phyloP scores from a whole-genome alignment of 2,888 invertebrate species.

The Prosopocoilus inquinatus region DNA sequence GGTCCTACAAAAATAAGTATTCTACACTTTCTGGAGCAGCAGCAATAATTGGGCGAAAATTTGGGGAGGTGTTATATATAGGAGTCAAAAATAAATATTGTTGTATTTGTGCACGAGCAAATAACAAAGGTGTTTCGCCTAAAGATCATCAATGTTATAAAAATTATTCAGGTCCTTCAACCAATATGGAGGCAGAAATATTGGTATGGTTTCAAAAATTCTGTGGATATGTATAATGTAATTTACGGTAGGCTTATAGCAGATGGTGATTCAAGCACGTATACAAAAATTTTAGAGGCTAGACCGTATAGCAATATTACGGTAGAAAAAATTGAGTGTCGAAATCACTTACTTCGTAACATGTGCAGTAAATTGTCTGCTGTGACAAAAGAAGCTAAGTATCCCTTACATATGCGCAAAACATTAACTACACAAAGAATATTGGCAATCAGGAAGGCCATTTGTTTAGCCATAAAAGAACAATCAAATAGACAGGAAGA shows the following conservation, averaged over 20 bases:
- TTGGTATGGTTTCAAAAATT: slow-evolving; percentile 21
- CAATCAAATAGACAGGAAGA: too few species aligned
- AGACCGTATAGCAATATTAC: slow-evolving; percentile 11
- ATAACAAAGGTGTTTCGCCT: slow-evolving; percentile 10
- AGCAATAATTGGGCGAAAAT: slow-evolving; percentile 11
- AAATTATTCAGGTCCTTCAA: slow-evolving; percentile 31
- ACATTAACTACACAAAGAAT: too few species aligned
- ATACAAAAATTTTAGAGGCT: slow-evolving; percentile 17
- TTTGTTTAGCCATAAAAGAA: too few species aligned
- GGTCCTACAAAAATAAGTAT: slow-evolving; percentile 1
- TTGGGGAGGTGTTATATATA: slow-evolving; percentile 31
- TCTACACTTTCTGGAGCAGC: slow-evolving; percentile 16
- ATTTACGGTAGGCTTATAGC: slow-evolving; percentile 22
- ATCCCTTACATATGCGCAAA: too few species aligned
- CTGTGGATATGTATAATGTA: slow-evolving; percentile 20
- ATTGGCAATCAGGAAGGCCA: too few species aligned
- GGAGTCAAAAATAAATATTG: too few species aligned
- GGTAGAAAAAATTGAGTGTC: slow-evolving; percentile 25
- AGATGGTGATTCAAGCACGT: slow-evolving; percentile 25
- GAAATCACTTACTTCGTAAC: slow-evolving; percentile 25
- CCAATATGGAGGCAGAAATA: slow-evolving; percentile 22
- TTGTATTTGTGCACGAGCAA: slow-evolving; percentile 25
- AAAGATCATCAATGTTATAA: slow-evolving; percentile 31
- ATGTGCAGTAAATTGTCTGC: slow-evolving; percentile 16
- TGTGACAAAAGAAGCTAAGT: slow-evolving; percentile 4